phyloP scores from a whole-genome alignment of 2,888 invertebrate species.

The Odontocolon sp. region DNA sequence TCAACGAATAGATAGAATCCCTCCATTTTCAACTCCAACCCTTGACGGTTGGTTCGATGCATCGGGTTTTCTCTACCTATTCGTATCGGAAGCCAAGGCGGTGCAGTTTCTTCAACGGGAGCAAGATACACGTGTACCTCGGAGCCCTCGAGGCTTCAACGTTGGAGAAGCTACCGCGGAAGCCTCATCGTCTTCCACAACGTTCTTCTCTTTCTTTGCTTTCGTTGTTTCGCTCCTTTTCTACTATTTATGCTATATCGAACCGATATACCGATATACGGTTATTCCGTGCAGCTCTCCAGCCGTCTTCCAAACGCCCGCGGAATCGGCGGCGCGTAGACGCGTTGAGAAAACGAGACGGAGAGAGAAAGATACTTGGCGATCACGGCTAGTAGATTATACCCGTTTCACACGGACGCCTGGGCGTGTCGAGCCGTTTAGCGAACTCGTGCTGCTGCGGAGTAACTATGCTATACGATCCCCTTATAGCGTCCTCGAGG shows the following conservation, averaged over 20 bases:
- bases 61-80: conserved; percentile 46
- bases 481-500: conserved; percentile 30
- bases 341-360: conserved; percentile 31
- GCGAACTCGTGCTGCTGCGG: conserved; percentile 53
- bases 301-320: conserved; percentile 10
- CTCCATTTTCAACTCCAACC: conserved; percentile 56
- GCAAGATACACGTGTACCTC: conserved; percentile 51
- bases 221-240: conserved; percentile 6
- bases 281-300: not conserved
- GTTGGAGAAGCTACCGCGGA: conserved; percentile 50
- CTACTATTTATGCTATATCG: conserved; percentile 12
- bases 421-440: conserved; percentile 63
- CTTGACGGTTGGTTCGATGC: conserved; percentile 55
- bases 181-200: conserved; percentile 48
- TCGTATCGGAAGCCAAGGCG: conserved; percentile 20
- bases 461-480: conserved; percentile 34
- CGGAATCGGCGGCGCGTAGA: conserved; percentile 31
- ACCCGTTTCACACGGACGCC: conserved; percentile 62
- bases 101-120: conserved; percentile 34
- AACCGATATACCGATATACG: conserved; percentile 25
- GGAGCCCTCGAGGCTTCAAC: conserved; percentile 44
- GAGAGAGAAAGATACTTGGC: conserved; percentile 28
- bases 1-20: conserved; percentile 74
- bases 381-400: conserved; percentile 59
- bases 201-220: conserved; percentile 17